Conservation (phyloP, 2,113 vertebrate species). For the Lamprologus sp. region DNA sequence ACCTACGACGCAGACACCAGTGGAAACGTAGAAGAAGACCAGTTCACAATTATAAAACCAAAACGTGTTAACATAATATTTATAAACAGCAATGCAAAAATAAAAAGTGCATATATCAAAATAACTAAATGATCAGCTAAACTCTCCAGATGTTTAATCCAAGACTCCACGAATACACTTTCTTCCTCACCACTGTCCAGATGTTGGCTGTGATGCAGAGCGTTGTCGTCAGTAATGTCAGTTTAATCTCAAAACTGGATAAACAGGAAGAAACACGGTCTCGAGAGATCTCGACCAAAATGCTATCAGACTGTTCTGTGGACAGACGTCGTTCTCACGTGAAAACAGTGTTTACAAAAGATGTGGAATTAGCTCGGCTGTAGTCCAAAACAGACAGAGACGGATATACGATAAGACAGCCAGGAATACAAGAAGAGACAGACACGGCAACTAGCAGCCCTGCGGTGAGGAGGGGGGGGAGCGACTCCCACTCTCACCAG, state of each 20-base stretch:
- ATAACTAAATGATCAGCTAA: neutral
- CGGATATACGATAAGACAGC: constrained; percentile 7
- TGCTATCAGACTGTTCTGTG: neutral
- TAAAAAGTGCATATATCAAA: neutral
- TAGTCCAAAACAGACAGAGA: neutral
- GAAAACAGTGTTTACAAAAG: neutral
- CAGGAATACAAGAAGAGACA: constrained; percentile 12
- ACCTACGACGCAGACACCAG: accelerated
- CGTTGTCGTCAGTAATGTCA: neutral
- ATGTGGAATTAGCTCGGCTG: neutral
- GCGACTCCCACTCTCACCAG: constrained; percentile 33
- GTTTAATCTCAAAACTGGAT: neutral
- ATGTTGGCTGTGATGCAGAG: neutral
- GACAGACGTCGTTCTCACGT: neutral
- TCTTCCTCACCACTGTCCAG: neutral
- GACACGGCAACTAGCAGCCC: constrained; percentile 17
- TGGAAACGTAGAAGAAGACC: neutral
- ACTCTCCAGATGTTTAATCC: neutral
- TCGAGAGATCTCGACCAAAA: neutral
- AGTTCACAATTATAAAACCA: neutral
- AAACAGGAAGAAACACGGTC: neutral
- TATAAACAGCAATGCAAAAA: neutral
- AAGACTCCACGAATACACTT: neutral
- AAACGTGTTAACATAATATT: neutral
- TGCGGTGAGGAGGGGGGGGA: constrained; percentile 2